A percentile compares a stretch with the other conserved stretches of the same genome.
Evolutionary conservation across 2,113 vertebrate species (phyloP).

Genomic region (Sphaerodactylus townsendi): DNA sequence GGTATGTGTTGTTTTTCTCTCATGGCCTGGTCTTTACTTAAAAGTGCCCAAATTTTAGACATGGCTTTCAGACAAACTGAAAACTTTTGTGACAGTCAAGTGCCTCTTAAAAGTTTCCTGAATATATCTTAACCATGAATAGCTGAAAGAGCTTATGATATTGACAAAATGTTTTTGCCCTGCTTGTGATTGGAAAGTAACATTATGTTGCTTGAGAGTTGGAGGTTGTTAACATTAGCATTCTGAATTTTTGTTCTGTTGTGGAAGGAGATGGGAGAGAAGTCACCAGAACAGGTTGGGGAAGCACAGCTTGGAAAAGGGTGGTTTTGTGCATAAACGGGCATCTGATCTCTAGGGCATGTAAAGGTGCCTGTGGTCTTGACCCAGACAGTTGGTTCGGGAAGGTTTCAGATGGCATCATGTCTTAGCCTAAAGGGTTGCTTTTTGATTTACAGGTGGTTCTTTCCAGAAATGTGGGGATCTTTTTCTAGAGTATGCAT

Average conservation of each 20-base stretch:
- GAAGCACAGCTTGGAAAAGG: not conserved
- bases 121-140: not conserved
- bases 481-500: not conserved
- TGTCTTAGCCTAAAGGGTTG: no score
- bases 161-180: no score
- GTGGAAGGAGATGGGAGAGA: not conserved
- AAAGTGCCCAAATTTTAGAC: not conserved
- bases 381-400: not conserved
- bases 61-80: not conserved
- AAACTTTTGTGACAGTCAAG: not conserved
- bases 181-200: not conserved
- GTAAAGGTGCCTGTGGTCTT: not conserved
- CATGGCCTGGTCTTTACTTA: not conserved
- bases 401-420: no score
- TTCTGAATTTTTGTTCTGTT: not conserved
- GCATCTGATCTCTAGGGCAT: not conserved
- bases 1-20: not conserved
- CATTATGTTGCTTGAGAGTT: not conserved
- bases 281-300: not conserved
- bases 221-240: not conserved
- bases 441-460: no score
- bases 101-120: not conserved
- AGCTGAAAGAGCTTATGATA: not conserved
- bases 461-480: not conserved
- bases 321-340: not conserved